Base-by-base conservation (phyloP, 2,113 vertebrate genomes). In the Ciconia boyciana region DNA sequence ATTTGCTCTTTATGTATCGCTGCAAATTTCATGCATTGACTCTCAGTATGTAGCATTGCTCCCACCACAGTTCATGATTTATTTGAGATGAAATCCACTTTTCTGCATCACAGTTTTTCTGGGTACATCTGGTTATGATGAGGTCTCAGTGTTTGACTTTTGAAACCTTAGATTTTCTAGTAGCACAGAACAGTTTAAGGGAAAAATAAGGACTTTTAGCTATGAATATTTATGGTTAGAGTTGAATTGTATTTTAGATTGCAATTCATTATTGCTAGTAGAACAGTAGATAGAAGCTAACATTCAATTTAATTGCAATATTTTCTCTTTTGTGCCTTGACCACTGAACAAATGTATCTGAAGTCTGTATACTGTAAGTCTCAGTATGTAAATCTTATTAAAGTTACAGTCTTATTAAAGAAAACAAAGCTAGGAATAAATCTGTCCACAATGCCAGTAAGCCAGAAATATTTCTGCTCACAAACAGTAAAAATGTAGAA, bases 141-240 rank as follows among this genome's bases (percentile, higher is more conserved):
- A 72, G 44, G 48, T 64, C 82, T 92, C 66, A 24, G 89, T n/a
- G 36, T 79, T 34, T 71, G 83, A n/a, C 80, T 92, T 93, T 31
- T 48, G 72, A 76, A 75, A 68, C 36, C 7, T 57, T 34, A 13
- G 25, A 24, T 49, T 93, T 92, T 78, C 62, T 84, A 60, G 58
- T 10, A 83, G 32, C 52, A 72, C 6, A 34, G 41, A 92, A 36
- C 11, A 92, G 31, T 91, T 92, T 74, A 57, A 83, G 60, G 46
- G 52, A 84, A 94, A 91, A 91, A 82, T 31, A 85, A 89, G 46
- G 60, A 49, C 32, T 79, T 70, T 36, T 43, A 71, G 44, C 70
- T 34, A 79, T 94, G 52, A 96, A 92, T 97, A 90, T 96, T 95
- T 91, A 93, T 89, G 58, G 64, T 44, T 72, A 16, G 36, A 68